Conservation (phyloP, 2,113 vertebrate species). For the Romanogobio albipinnatus region DNA sequence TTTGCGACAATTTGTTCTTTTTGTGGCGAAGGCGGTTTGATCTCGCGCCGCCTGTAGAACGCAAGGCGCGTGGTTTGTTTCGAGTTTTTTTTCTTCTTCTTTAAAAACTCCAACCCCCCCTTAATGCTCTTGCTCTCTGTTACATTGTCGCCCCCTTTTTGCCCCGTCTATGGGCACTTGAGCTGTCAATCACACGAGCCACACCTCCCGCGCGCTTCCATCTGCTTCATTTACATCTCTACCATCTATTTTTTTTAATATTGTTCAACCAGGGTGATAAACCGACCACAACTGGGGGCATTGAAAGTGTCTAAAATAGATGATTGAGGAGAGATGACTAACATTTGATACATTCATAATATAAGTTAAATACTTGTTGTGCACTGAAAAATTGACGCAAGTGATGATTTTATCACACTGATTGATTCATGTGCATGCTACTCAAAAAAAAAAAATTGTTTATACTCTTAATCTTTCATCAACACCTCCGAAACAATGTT, state of each 20-base stretch:
- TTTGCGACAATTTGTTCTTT: background rate
- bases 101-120: conserved; percentile 42
- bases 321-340: background rate
- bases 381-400: background rate
- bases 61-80: background rate
- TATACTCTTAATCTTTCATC: too few species aligned
- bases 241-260: background rate
- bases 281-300: background rate
- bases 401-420: background rate
- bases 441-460: background rate
- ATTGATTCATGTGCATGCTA: background rate
- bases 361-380: too few species aligned
- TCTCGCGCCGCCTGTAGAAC: background rate
- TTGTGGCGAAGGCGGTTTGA: background rate
- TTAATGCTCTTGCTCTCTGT: conserved; percentile 18
- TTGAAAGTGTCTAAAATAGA: background rate
- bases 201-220: conserved; percentile 43
- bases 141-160: conserved; percentile 51
- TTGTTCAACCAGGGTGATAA: background rate
- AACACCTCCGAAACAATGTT: too few species aligned
- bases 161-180: conserved; percentile 66
- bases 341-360: background rate
- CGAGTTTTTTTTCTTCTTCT: background rate
- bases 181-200: conserved; percentile 57
- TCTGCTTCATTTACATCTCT: conserved; percentile 49